These are phyloP conservation scores for Hedya salicella DNA, from an alignment of 2,888 invertebrate genomes.

Conservation along the genomic window DNA sequence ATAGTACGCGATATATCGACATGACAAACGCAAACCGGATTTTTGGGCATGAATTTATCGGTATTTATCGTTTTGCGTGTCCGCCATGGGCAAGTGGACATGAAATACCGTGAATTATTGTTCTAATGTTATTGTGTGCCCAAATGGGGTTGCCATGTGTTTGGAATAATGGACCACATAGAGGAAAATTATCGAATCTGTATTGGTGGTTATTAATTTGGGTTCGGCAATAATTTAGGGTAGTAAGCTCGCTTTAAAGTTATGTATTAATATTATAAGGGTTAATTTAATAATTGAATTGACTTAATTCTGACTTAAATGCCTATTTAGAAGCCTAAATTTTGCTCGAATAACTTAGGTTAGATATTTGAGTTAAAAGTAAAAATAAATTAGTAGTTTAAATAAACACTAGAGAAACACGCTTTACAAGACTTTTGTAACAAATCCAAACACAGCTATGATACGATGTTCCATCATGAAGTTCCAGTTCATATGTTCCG, in stretches of 20 bases:
- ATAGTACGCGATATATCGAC: conserved; percentile 27
- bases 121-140: conserved; percentile 27
- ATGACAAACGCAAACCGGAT: conserved; percentile 42
- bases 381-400: too few relatives aligned
- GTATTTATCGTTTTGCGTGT: conserved; percentile 41
- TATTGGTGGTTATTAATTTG: conserved; percentile 6
- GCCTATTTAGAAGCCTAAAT: too few relatives aligned
- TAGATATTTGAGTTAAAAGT: too few relatives aligned
- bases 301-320: too few relatives aligned
- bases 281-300: too few relatives aligned
- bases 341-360: too few relatives aligned
- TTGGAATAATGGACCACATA: conserved; percentile 14
- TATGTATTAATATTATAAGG: too few relatives aligned
- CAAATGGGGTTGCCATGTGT: conserved; percentile 22
- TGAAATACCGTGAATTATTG: conserved; percentile 38
- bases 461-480: too few relatives aligned
- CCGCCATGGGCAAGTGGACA: conserved; percentile 38
- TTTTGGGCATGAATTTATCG: conserved; percentile 43
- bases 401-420: too few relatives aligned
- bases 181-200: neutral
- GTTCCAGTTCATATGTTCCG: too few relatives aligned
- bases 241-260: neutral
- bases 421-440: too few relatives aligned
- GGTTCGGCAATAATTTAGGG: conserved; percentile 9
- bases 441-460: too few relatives aligned